Conservation (phyloP, 2,113 vertebrate genomes). For the Thunnus thynnus region DNA sequence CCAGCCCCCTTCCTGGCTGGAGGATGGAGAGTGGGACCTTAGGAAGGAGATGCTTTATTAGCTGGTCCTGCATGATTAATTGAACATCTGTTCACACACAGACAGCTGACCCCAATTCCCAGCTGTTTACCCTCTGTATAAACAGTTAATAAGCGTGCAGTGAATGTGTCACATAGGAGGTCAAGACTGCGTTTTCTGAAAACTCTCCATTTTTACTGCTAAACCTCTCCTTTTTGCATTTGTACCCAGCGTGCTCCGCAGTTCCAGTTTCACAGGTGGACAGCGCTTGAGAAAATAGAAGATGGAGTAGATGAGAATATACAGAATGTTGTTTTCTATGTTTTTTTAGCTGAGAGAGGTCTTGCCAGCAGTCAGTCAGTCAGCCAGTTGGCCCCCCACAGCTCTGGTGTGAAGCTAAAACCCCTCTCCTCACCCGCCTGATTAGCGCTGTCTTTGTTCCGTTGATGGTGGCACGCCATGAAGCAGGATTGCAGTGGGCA, state of each 20-base stretch:
- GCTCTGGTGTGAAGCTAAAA: conserved; percentile 66
- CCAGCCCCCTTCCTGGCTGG: conserved; percentile 62
- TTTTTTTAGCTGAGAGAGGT: conserved; percentile 50
- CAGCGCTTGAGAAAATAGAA: conserved; percentile 35
- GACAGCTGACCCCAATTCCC: conserved; percentile 76
- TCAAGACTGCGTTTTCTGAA: conserved; percentile 44
- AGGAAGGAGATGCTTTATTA: conserved; percentile 78
- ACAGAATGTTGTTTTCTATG: conserved; percentile 38
- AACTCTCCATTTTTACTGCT: conserved; percentile 23
- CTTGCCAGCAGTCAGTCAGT: conserved; percentile 49
- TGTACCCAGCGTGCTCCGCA: not conserved
- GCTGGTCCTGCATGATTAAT: conserved; percentile 79
- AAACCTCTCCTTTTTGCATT: conserved; percentile 10
- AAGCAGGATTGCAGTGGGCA: conserved; percentile 78
- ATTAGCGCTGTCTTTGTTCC: conserved; percentile 79
- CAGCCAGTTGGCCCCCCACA: conserved; percentile 38
- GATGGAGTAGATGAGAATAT: conserved; percentile 18
- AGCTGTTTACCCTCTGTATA: conserved; percentile 80
- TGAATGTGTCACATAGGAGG: conserved; percentile 60
- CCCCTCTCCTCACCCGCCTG: conserved; percentile 57
- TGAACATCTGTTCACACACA: conserved; percentile 81
- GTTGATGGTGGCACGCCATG: conserved; percentile 60
- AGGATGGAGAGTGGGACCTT: conserved; percentile 65
- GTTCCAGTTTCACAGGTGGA: conserved; percentile 51
- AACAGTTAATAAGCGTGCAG: conserved; percentile 73